Evolutionary conservation across 2,888 invertebrate genomes (phyloP), one percentile per base, ranked within the genome.

Genomic region (Metopia argyrocephala): DNA sequence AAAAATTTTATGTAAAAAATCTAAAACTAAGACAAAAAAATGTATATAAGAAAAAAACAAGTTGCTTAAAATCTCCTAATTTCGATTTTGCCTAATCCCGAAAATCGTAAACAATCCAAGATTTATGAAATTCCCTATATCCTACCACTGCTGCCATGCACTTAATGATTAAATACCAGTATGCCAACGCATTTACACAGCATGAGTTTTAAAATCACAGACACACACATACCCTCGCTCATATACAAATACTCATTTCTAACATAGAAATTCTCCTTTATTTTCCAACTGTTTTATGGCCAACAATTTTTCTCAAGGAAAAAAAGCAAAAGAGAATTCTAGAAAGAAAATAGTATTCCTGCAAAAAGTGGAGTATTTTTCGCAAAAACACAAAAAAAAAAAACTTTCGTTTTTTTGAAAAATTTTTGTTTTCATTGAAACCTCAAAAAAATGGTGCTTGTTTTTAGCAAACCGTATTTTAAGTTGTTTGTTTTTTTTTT

Each of bases 251-350:
- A 5, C 54, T 15, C 23, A 28, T 45, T 7, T 5, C 56, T n/a
- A 56, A 27, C n/a, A 56, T n/a, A n/a, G 25, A 56, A 27, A 56
- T 20, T 65, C 23, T 23, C 12, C 9, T 28, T 68, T 38, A 52
- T 57, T 62, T 56, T 5, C 48, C 27, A 38, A 52, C 52, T 74
- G 64, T 74, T 69, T 54, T 64, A 50, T 50, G 50, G 62, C 5
- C 6, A 62, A 61, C 21, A 23, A 31, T 56, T 46, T 28, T 56
- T 64, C 5, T 7, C n/a, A 28, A 56, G n/a, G n/a, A 9, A 7
- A 25, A 15, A 18, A 20, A n/a, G 2, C 5, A 4, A 9, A 15
- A 18, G 6, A 38, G 15, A 38, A 2, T 12, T 38, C 15, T 1
- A 12, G 18, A 9, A 38, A 62, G 21, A 45, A 52, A 54, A 23